Percentiles rank a stretch among this genome's conserved stretches.
These are phyloP conservation scores for Drosophila guanche DNA, from an alignment of 1,140 invertebrate genomes.

Conservation along the genomic window DNA sequence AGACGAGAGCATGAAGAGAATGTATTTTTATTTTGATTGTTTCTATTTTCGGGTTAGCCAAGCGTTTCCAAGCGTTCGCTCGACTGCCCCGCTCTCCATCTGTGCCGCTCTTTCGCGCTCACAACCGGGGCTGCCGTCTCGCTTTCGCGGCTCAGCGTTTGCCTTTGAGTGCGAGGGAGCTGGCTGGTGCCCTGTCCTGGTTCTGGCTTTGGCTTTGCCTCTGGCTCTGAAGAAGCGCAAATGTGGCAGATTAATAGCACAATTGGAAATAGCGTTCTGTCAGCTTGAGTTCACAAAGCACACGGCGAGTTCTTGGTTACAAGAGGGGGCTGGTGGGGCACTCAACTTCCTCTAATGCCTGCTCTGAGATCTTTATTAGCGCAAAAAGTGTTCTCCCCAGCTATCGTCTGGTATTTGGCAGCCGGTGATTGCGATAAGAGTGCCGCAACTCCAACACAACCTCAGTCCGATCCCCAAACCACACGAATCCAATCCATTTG, in stretches of 20 bases:
- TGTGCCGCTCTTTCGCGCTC: background rate
- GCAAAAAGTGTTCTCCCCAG: constrained; percentile 41
- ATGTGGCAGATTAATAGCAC: constrained; percentile 83
- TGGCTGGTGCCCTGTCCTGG: constrained; percentile 8
- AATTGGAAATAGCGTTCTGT: constrained; percentile 82
- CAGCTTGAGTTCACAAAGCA: constrained; percentile 71
- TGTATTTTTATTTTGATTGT: constrained; percentile 81
- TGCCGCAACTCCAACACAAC: constrained; percentile 2
- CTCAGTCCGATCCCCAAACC: constrained; percentile 4
- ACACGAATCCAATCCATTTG: constrained; percentile 52
- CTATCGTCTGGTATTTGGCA: constrained; percentile 67
- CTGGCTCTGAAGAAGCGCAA: constrained; percentile 66
- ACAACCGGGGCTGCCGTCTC: background rate
- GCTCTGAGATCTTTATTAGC: constrained; percentile 71
- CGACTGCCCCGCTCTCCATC: constrained; percentile 16
- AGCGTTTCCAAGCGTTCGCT: constrained; percentile 23
- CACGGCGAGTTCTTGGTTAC: constrained; percentile 11
- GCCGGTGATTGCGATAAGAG: constrained; percentile 66
- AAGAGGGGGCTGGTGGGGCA: background rate
- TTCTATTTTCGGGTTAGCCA: constrained; percentile 77
- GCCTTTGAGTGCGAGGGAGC: constrained; percentile 7
- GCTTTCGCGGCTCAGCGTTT: background rate
- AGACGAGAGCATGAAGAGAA: constrained; percentile 74
- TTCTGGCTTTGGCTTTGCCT: constrained; percentile 1
- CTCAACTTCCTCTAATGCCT: constrained; percentile 49